Conservation (phyloP, 2,113 vertebrate genomes). For the Nothobranchius furzeri region DNA sequence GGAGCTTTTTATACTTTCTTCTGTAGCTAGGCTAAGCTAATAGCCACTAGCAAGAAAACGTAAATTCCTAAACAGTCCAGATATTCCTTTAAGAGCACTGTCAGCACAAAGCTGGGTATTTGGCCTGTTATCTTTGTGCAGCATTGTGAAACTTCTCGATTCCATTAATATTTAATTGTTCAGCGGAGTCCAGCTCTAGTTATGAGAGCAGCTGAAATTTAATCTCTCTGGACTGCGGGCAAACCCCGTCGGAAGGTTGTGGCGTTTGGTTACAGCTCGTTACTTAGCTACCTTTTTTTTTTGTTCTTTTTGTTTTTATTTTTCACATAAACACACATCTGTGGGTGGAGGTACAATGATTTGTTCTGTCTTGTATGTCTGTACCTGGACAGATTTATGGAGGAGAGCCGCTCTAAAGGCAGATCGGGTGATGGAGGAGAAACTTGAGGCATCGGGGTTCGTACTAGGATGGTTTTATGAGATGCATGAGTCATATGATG, state of each 20-base stretch:
- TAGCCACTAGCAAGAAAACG: not conserved
- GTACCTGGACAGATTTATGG: constrained; percentile 58
- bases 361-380: constrained; percentile 52
- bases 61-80: not conserved
- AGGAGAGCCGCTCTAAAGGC: constrained; percentile 45
- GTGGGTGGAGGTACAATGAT: constrained; percentile 26
- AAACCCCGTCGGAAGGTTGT: constrained; percentile 55
- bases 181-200: constrained; percentile 17
- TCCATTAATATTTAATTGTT: constrained; percentile 23
- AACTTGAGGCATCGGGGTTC: constrained; percentile 40
- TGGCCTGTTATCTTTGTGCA: not conserved
- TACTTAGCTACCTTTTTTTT: not conserved
- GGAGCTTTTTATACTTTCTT: no score
- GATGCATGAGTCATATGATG: constrained; percentile 26
- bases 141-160: constrained; percentile 27
- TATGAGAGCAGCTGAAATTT: constrained; percentile 45
- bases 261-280: constrained; percentile 26
- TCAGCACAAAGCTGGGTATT: not conserved
- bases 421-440: constrained; percentile 50
- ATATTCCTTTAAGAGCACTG: not conserved
- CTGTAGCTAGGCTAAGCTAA: no score
- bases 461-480: constrained; percentile 44
- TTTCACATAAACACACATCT: constrained; percentile 6
- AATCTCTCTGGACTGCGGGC: constrained; percentile 32
- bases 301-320: constrained; percentile 2